phyloP scores from a whole-genome alignment of 2,797 vertebrate genomes.

The Podarcis siculus region DNA sequence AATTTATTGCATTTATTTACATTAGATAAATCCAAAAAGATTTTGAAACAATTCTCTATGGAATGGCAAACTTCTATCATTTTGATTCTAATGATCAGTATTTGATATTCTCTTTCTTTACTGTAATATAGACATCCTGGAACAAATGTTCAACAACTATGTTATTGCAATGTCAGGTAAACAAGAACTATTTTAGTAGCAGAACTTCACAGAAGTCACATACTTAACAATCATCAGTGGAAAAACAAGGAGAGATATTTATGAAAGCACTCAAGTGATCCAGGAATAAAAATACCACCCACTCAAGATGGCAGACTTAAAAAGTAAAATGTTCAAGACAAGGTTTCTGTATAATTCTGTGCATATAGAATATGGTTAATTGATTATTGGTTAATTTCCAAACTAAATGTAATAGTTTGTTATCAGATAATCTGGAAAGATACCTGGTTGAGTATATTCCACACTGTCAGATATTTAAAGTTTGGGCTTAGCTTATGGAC shows the following conservation, averaged over 20 bases:
- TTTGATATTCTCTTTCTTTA: constrained; percentile 13
- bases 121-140: constrained; percentile 6
- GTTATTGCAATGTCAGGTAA: constrained; percentile 4
- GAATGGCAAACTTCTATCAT: constrained; percentile 10
- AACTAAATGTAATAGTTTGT: not conserved
- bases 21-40: constrained; percentile 34
- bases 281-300: not conserved
- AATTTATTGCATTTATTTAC: constrained; percentile 41
- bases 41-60: constrained; percentile 13
- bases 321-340: constrained; percentile 4
- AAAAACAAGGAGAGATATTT: constrained; percentile 6
- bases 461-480: not conserved
- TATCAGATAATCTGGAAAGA: not conserved
- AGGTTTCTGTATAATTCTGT: not conserved
- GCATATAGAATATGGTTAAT: not conserved
- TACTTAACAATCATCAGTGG: constrained; percentile 19
- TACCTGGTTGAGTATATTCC: not conserved
- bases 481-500: not conserved
- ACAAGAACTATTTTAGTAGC: constrained; percentile 41
- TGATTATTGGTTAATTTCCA: not conserved
- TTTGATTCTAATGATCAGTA: constrained; percentile 24
- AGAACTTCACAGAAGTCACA: constrained; percentile 40
- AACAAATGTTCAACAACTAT: not conserved
- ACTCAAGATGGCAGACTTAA: not conserved
- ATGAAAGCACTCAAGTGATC: not conserved